A percentile compares a stretch with the other conserved stretches of the same genome.
phyloP scores from a whole-genome alignment of 1,140 invertebrate species.

The Zaprionus kolodkinae region DNA sequence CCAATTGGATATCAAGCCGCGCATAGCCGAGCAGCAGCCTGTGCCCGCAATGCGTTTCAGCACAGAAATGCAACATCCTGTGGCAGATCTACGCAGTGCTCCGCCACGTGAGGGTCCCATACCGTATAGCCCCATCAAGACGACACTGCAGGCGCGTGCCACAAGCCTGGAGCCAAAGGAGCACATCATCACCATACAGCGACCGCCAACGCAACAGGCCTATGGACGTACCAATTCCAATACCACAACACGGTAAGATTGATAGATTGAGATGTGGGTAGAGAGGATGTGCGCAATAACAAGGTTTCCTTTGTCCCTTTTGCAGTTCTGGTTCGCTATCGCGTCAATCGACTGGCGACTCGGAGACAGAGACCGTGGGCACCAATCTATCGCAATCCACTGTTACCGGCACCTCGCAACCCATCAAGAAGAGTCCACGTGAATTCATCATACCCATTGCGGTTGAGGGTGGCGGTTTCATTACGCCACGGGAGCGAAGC shows the following conservation, averaged over 20 bases:
- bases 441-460: constrained; percentile 97
- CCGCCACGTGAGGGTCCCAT: constrained; percentile 80
- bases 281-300: not conserved
- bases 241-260: constrained; percentile 76
- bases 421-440: constrained; percentile 93
- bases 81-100: constrained; percentile 83
- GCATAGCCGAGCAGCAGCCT: constrained; percentile 72
- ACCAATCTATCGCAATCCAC: constrained; percentile 83
- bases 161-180: constrained; percentile 85
- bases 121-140: constrained; percentile 79
- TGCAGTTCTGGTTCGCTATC: constrained; percentile 85
- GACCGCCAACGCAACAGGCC: constrained; percentile 83
- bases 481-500: constrained; percentile 91
- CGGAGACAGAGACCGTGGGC: constrained; percentile 87
- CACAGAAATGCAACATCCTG: constrained; percentile 84
- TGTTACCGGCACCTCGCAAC: constrained; percentile 86
- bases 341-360: constrained; percentile 89
- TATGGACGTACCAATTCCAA: constrained; percentile 77
- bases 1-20: constrained; percentile 85
- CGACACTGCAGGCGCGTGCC: constrained; percentile 70
- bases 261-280: too few relatives aligned
- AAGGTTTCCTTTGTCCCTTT: constrained; percentile 9
- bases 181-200: constrained; percentile 88
- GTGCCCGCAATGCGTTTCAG: constrained; percentile 77
- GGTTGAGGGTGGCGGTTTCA: constrained; percentile 93